These are phyloP conservation scores for Agonopterix subpropinquella DNA, from an alignment of 2,888 invertebrate species.

Conservation along the genomic window DNA sequence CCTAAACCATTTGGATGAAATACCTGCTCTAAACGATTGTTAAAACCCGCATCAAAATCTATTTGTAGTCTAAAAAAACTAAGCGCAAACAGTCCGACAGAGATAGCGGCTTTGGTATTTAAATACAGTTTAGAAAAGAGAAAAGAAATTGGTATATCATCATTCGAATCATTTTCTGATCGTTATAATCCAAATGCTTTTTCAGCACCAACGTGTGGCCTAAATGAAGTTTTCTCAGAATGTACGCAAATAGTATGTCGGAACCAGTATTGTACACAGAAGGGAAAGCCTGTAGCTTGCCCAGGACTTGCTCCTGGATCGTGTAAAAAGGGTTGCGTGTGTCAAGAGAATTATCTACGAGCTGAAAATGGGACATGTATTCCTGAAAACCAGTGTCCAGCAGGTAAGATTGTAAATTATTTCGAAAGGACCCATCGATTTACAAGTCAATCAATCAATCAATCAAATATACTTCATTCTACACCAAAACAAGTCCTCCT, in stretches of 20 bases:
- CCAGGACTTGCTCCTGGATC: not conserved
- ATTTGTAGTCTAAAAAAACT: too few species aligned
- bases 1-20: too few species aligned
- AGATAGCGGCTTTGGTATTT: too few species aligned
- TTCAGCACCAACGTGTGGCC: not conserved
- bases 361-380: constrained; percentile 15
- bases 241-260: constrained; percentile 8
- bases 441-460: too few species aligned
- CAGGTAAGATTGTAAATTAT: too few species aligned
- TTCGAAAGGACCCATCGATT: too few species aligned
- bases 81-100: too few species aligned
- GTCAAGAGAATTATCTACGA: constrained; percentile 13
- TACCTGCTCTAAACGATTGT: too few species aligned
- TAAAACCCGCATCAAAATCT: too few species aligned
- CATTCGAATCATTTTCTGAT: not conserved
- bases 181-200: not conserved
- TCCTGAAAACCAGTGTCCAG: constrained; percentile 6
- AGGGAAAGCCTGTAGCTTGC: constrained; percentile 2
- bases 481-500: too few species aligned
- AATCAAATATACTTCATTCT: too few species aligned
- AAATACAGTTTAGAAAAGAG: too few species aligned
- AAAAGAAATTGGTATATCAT: not conserved
- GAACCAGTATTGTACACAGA: constrained; percentile 5
- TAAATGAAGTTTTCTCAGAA: constrained; percentile 8
- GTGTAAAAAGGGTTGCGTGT: constrained; percentile 16